phyloP scores from a whole-genome alignment of 1,140 invertebrate genomes.

The Doryteuthis pealeii region DNA sequence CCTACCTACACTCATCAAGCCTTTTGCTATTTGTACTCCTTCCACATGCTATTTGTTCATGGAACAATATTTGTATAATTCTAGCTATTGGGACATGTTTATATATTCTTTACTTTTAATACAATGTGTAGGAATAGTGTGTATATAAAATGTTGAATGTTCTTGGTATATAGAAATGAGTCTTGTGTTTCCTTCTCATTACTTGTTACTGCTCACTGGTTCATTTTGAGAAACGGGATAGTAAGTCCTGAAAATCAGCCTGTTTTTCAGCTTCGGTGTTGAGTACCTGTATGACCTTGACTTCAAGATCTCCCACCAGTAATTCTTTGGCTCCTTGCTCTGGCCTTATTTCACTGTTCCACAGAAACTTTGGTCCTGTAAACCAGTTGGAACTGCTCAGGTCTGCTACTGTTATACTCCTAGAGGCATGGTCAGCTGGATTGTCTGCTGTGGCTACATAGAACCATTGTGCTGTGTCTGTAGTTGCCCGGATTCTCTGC shows the following conservation, averaged over 20 bases:
- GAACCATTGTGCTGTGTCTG: too few species aligned
- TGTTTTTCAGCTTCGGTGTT: constrained; percentile 26
- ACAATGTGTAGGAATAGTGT: too few species aligned
- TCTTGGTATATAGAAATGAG: too few species aligned
- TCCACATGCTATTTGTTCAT: too few species aligned
- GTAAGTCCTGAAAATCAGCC: constrained; percentile 18
- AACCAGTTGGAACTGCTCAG: constrained; percentile 25
- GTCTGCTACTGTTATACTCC: too few species aligned
- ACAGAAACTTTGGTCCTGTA: constrained; percentile 33
- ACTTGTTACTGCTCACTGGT: background rate
- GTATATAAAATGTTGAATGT: too few species aligned
- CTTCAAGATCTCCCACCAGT: constrained; percentile 17
- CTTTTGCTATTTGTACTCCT: too few species aligned
- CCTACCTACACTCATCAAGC: too few species aligned
- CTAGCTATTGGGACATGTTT: too few species aligned
- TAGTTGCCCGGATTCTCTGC: too few species aligned
- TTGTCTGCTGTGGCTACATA: constrained; percentile 15
- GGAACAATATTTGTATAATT: too few species aligned
- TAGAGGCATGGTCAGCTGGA: constrained; percentile 18
- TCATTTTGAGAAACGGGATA: constrained; percentile 19
- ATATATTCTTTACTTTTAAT: background rate
- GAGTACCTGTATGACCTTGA: constrained; percentile 20
- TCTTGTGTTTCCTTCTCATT: constrained; percentile 16
- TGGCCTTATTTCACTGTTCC: constrained; percentile 27
- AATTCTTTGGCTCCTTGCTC: constrained; percentile 12